Evolutionary conservation across 2,888 invertebrate genomes (phyloP), one percentile per base, ranked within the genome.

Genomic region (Tetragnatha montana): DNA sequence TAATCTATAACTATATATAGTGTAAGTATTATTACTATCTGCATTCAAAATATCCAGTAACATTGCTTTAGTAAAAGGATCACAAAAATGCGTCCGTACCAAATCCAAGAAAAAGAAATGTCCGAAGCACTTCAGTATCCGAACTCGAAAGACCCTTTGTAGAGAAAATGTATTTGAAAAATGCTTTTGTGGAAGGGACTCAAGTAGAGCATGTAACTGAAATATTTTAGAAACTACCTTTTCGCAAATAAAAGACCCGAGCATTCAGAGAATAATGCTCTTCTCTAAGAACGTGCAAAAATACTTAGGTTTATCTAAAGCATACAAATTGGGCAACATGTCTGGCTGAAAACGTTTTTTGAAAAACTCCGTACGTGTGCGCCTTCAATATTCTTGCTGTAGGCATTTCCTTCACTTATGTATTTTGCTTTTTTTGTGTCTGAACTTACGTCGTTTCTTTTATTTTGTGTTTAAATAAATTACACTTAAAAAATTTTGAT

Each of bases 101-200:
- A 35, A 35, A 1, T 35, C 35, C 35, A 35, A 35, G 35, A 35
- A 35, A 35, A 35, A 35, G 35, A 17, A 22, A 74, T 47, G 74
- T 74, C 47, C 47, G 19, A 74, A 50, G 35, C 22, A 51, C 60
- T 51, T 82, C 74, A 74, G 73, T n/a, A 35, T 73, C 73, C 73
- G 60, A 74, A 10, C 60, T 82, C 74, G n/a, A 60, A 82, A 71
- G 73, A 82, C 51, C 35, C 73, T 73, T 60, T 71, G 7, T 21
- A 60, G 60, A 82, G 82, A 73, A 60, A 82, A 74, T 82, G 73
- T 73, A 82, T 82, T 82, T 74, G 82, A 74, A 73, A 74, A 82
- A 51, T 82, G 60, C 74, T 17, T 71, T 19, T 71, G 51, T 35
- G 14, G 60, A 82, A 82, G 74, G 74, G 73, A 74, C 82, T 60